Conservation (phyloP, 2,888 invertebrate genomes). For the Aradus depressus region DNA sequence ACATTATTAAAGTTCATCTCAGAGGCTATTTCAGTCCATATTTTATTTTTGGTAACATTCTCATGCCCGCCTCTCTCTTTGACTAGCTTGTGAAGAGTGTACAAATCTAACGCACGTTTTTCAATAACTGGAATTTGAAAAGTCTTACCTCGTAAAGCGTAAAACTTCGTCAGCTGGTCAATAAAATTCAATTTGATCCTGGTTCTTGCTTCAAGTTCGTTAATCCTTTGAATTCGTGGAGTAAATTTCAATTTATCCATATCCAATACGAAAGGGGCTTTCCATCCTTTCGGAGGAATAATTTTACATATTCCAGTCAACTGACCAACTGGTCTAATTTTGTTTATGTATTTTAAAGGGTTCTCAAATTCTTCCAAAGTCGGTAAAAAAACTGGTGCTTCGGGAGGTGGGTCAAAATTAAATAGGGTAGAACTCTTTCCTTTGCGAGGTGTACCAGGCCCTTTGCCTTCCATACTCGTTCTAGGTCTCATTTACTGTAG, state of each 20-base stretch:
- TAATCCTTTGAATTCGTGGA: conserved; percentile 89
- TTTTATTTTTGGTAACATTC: conserved; percentile 70
- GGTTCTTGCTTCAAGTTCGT: conserved; percentile 95
- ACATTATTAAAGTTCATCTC: conserved; percentile 58
- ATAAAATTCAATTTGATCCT: conserved; percentile 92
- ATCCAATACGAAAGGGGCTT: conserved; percentile 83
- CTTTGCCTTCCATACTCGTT: conserved; percentile 14
- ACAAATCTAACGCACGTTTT: conserved; percentile 80
- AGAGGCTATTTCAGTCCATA: conserved; percentile 83
- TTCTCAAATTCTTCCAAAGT: conserved; percentile 25
- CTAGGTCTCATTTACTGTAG: conserved; percentile 16
- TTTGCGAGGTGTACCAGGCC: conserved; percentile 8
- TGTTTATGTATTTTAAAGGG: conserved; percentile 23
- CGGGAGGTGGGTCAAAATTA: conserved; percentile 23
- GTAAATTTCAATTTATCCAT: conserved; percentile 91
- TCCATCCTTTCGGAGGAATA: conserved; percentile 24
- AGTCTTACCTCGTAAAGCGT: conserved; percentile 89
- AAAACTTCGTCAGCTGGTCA: conserved; percentile 94
- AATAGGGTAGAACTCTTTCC: conserved; percentile 13
- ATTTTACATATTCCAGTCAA: conserved; percentile 25
- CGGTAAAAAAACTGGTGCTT: conserved; percentile 24
- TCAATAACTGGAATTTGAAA: conserved; percentile 91
- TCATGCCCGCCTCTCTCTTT: conserved; percentile 84
- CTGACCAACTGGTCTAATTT: conserved; percentile 23
- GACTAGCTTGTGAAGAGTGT: conserved; percentile 76